These are phyloP conservation scores for Radopholus similis DNA, from an alignment of 1,140 invertebrate species.

Conservation along the genomic window DNA sequence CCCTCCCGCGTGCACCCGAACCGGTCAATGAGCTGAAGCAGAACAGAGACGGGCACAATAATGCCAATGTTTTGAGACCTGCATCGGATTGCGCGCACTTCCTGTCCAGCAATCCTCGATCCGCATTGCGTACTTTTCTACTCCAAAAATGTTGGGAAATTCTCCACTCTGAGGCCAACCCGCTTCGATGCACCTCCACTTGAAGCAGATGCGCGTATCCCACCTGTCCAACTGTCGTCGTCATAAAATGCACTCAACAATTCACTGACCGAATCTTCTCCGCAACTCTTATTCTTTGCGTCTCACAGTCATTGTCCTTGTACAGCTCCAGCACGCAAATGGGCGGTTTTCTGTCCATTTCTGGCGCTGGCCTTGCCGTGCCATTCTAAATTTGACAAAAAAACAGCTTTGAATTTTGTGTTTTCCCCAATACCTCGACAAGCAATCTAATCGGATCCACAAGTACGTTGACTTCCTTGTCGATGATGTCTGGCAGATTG, in stretches of 20 bases:
- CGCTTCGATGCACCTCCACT: neutral
- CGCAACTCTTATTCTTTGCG: too few relatives aligned
- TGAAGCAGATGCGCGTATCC: constrained; percentile 3
- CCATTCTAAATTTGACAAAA: too few relatives aligned
- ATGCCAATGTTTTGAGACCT: constrained; percentile 6
- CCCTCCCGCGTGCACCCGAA: neutral
- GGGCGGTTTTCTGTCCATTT: too few relatives aligned
- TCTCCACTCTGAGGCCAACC: neutral
- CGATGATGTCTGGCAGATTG: neutral
- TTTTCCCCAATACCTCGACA: too few relatives aligned
- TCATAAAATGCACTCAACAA: too few relatives aligned
- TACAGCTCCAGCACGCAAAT: too few relatives aligned
- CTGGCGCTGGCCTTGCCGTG: too few relatives aligned
- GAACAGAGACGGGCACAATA: neutral
- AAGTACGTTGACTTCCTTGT: neutral
- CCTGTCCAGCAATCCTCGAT: constrained; percentile 51
- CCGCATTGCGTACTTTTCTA: constrained; percentile 35
- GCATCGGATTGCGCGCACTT: constrained; percentile 32
- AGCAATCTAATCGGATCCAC: neutral
- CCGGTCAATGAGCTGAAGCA: too few relatives aligned
- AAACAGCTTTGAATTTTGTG: too few relatives aligned
- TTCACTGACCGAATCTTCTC: too few relatives aligned
- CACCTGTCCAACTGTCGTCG: too few relatives aligned
- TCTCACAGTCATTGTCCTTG: too few relatives aligned
- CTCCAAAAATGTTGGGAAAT: neutral